phyloP scores from a whole-genome alignment of 2,888 invertebrate species.

The Sphinx pinastri region DNA sequence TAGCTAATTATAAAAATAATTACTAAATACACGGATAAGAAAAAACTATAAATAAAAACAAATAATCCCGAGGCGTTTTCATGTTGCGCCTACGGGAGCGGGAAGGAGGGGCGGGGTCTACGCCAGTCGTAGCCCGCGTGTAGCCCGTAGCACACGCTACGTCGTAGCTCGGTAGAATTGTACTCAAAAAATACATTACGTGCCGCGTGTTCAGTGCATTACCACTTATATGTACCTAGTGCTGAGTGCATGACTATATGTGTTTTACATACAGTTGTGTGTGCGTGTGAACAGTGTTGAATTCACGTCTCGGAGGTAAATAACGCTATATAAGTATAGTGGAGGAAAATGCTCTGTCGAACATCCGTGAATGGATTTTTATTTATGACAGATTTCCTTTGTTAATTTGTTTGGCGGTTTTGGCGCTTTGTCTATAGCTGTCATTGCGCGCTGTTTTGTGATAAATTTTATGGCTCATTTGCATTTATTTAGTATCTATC shows the following conservation, averaged over 20 bases:
- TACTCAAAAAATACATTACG: constrained; percentile 40
- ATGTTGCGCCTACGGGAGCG: constrained; percentile 51
- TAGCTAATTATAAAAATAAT: constrained; percentile 10
- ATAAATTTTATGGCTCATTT: background rate
- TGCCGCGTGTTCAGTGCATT: constrained; percentile 42
- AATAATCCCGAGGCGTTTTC: constrained; percentile 48
- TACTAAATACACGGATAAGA: constrained; percentile 36
- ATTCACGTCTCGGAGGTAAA: constrained; percentile 28
- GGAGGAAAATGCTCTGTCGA: constrained; percentile 27
- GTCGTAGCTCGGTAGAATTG: constrained; percentile 43
- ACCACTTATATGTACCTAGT: constrained; percentile 36
- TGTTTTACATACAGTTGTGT: constrained; percentile 14
- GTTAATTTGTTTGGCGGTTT: constrained; percentile 18
- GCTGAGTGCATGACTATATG: constrained; percentile 39
- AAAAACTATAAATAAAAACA: constrained; percentile 33
- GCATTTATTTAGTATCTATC: background rate
- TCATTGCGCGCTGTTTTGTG: background rate
- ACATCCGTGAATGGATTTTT: constrained; percentile 16
- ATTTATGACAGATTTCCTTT: constrained; percentile 23
- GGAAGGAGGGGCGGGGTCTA: constrained; percentile 65
- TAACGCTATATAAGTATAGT: constrained; percentile 26
- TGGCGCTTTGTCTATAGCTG: constrained; percentile 1
- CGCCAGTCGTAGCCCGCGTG: constrained; percentile 77
- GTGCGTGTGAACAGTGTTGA: constrained; percentile 28
- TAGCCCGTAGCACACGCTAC: constrained; percentile 74